A percentile compares a stretch with the other conserved stretches of the same genome.
phyloP scores from a whole-genome alignment of 37 sponge, comb jelly and placozoan species.

The Cliona cf. orientalis region DNA sequence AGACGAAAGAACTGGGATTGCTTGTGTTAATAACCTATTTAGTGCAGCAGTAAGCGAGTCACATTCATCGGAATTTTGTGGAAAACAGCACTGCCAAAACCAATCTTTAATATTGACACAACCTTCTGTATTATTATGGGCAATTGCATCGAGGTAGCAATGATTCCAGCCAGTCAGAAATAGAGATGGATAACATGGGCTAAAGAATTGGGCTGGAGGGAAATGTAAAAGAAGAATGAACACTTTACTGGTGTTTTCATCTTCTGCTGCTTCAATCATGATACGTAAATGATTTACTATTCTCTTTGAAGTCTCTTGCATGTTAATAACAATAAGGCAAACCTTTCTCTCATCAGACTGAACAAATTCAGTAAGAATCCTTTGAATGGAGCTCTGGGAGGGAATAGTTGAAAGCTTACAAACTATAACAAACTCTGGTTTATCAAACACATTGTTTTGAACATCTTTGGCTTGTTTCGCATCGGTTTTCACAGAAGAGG shows the following conservation, averaged over 20 bases:
- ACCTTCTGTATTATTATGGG: conserved; percentile 34
- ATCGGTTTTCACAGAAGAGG: background rate
- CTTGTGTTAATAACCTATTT: conserved; percentile 25
- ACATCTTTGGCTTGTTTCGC: background rate
- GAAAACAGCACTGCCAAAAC: conserved; percentile 60
- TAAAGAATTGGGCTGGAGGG: conserved; percentile 68
- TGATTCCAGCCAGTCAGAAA: conserved; percentile 94
- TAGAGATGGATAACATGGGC: conserved; percentile 82
- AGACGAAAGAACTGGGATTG: conserved; percentile 49
- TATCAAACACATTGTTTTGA: conserved; percentile 19
- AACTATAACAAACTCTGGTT: conserved; percentile 37
- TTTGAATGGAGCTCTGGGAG: conserved; percentile 54
- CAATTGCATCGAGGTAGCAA: conserved; percentile 78
- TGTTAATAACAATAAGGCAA: conserved; percentile 52
- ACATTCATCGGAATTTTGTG: background rate
- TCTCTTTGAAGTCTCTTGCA: conserved; percentile 59
- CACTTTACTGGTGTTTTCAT: conserved; percentile 21
- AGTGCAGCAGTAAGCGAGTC: conserved; percentile 19
- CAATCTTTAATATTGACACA: conserved; percentile 57
- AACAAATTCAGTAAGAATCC: conserved; percentile 50
- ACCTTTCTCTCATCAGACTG: conserved; percentile 39
- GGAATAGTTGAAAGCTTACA: conserved; percentile 57
- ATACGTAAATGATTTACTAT: conserved; percentile 78
- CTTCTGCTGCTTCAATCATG: conserved; percentile 86
- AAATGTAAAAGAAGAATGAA: conserved; percentile 88